Conservation (phyloP, 2,888 invertebrate species). For the Zonitis immaculata region DNA sequence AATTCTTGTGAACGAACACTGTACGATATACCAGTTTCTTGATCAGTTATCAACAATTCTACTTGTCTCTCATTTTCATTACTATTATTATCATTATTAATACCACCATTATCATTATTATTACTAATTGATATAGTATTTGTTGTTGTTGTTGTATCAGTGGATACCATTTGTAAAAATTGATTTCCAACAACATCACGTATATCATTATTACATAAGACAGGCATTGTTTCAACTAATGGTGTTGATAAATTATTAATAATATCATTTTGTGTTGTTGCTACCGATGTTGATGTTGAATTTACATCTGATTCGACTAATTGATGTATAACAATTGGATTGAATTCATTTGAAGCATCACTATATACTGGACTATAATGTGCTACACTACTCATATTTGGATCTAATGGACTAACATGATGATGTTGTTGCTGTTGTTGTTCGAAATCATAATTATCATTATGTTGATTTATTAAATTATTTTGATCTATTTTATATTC, state of each 20-base stretch:
- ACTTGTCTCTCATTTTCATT: slow-evolving; percentile 41
- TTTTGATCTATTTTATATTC: slow-evolving; percentile 35
- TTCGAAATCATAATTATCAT: slow-evolving; percentile 35
- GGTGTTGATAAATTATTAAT: slow-evolving; percentile 16
- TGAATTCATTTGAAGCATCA: slow-evolving; percentile 35
- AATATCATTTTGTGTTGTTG: slow-evolving; percentile 19
- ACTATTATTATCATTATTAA: slow-evolving; percentile 13
- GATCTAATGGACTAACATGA: slow-evolving; percentile 45
- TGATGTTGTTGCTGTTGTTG: slow-evolving; percentile 26
- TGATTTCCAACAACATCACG: slow-evolving; percentile 37
- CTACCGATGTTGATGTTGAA: not conserved
- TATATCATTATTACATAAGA: slow-evolving; percentile 36
- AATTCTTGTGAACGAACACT: slow-evolving; percentile 39
- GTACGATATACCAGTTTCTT: slow-evolving; percentile 42
- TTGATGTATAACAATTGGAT: slow-evolving; percentile 43
- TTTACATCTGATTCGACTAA: slow-evolving; percentile 33
- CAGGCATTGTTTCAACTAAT: slow-evolving; percentile 33
- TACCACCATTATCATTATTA: slow-evolving; percentile 5
- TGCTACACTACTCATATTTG: slow-evolving; percentile 55
- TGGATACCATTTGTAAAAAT: slow-evolving; percentile 37
- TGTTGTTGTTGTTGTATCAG: slow-evolving; percentile 11
- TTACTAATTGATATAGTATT: slow-evolving; percentile 7
- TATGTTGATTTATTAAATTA: slow-evolving; percentile 17
- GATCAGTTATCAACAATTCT: slow-evolving; percentile 47
- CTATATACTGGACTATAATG: slow-evolving; percentile 58